phyloP scores from a whole-genome alignment of 2,888 invertebrate species.

The Andrena fulva region DNA sequence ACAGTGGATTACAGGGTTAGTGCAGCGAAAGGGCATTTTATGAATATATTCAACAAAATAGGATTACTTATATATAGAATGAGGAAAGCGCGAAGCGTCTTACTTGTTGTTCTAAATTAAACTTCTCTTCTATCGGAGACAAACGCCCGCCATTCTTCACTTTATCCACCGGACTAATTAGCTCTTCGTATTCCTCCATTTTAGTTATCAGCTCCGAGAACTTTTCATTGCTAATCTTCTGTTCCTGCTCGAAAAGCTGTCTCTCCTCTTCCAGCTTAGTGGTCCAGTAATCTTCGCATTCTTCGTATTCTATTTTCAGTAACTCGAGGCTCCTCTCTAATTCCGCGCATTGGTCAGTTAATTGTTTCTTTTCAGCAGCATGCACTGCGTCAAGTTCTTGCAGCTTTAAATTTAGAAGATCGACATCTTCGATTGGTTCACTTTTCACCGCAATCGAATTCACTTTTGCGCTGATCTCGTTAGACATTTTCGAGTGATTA shows the following conservation, averaged over 20 bases:
- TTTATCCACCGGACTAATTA: constrained; percentile 87
- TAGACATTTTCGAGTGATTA: constrained; percentile 30
- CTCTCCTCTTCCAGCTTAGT: constrained; percentile 92
- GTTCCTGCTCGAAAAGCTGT: constrained; percentile 90
- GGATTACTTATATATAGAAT: not conserved
- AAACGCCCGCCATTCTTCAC: constrained; percentile 85
- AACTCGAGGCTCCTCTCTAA: constrained; percentile 91
- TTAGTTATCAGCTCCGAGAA: constrained; percentile 90
- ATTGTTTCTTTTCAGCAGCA: constrained; percentile 82
- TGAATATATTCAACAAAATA: not conserved
- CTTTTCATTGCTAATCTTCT: constrained; percentile 91
- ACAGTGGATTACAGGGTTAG: too few species aligned
- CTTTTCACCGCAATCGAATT: constrained; percentile 28
- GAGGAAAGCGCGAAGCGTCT: constrained; percentile 28
- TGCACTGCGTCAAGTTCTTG: constrained; percentile 83
- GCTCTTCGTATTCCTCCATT: constrained; percentile 93
- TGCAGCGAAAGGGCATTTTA: not conserved
- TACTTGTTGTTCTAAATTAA: constrained; percentile 88
- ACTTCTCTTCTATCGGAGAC: constrained; percentile 92
- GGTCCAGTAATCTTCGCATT: constrained; percentile 95
- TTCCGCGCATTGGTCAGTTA: constrained; percentile 87
- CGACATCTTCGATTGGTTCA: constrained; percentile 38
- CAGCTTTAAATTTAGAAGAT: constrained; percentile 29
- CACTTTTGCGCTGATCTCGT: constrained; percentile 29
- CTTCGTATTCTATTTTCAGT: constrained; percentile 92